Conservation (phyloP, 2,797 vertebrate species). For the Myiotriccus ornatus region DNA sequence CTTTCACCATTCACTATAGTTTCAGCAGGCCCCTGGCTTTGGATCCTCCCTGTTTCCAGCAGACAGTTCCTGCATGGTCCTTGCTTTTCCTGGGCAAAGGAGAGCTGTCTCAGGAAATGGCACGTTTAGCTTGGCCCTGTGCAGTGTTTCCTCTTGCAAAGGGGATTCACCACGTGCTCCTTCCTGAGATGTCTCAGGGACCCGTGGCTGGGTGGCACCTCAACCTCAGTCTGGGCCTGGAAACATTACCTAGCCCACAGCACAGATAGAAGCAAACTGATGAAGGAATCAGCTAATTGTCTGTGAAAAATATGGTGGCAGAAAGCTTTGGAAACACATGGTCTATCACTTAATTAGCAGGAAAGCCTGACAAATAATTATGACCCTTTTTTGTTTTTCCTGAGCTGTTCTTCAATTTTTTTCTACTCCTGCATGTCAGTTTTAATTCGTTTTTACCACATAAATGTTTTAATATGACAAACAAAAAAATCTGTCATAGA, state of each 20-base stretch:
- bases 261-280: neutral
- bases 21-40: fast-evolving
- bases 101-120: neutral
- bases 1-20: neutral
- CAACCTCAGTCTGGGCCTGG: neutral
- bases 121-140: neutral
- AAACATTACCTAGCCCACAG: neutral
- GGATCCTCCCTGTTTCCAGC: neutral
- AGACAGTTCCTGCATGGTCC: fast-evolving
- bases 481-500: neutral
- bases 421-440: neutral
- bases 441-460: neutral
- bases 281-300: neutral
- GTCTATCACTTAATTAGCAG: neutral
- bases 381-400: neutral
- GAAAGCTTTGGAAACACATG: neutral
- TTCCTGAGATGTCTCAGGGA: neutral
- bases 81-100: neutral
- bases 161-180: fast-evolving
- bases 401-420: neutral
- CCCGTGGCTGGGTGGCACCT: fast-evolving
- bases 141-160: neutral
- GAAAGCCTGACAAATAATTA: neutral
- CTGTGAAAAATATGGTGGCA: neutral
- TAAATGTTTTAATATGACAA: neutral